Conservation (phyloP, 23 tunicate species). For the Styela plicata region DNA sequence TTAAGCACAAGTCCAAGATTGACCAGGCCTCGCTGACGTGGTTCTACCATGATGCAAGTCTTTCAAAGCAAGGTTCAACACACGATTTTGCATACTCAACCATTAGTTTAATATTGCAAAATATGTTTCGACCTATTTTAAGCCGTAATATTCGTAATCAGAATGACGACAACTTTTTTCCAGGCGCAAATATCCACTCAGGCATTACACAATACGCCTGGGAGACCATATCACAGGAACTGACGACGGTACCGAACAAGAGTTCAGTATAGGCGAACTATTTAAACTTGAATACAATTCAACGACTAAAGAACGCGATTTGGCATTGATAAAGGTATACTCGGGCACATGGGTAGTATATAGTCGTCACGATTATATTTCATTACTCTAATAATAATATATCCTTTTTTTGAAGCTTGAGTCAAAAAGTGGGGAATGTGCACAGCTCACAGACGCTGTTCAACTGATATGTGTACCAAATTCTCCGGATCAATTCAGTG, state of each 20-base stretch:
- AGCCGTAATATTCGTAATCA: too few relatives aligned
- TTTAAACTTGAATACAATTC: conserved; percentile 43
- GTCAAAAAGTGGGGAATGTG: conserved; percentile 49
- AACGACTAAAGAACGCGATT: conserved; percentile 61
- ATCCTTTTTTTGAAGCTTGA: conserved; percentile 8
- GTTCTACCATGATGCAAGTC: neutral
- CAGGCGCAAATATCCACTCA: conserved; percentile 10
- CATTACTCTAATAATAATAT: too few relatives aligned
- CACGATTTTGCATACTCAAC: too few relatives aligned
- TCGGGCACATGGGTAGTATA: too few relatives aligned
- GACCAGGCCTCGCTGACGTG: too few relatives aligned
- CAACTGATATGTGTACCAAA: conserved; percentile 59
- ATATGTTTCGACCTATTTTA: too few relatives aligned
- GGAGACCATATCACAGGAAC: conserved; percentile 68
- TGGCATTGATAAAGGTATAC: conserved; percentile 67
- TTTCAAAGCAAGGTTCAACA: neutral
- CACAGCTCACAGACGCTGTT: conserved; percentile 42
- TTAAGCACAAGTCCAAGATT: too few relatives aligned
- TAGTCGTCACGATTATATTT: too few relatives aligned
- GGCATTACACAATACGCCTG: conserved; percentile 41
- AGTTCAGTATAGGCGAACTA: conserved; percentile 33
- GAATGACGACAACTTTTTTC: neutral
- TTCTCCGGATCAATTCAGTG: conserved; percentile 36
- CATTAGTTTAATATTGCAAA: too few relatives aligned
- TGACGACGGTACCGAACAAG: conserved; percentile 57